Percentiles rank a stretch among this genome's conserved stretches.
Evolutionary conservation across 2,888 invertebrate species (phyloP).

Genomic region (Encarsia formosa): DNA sequence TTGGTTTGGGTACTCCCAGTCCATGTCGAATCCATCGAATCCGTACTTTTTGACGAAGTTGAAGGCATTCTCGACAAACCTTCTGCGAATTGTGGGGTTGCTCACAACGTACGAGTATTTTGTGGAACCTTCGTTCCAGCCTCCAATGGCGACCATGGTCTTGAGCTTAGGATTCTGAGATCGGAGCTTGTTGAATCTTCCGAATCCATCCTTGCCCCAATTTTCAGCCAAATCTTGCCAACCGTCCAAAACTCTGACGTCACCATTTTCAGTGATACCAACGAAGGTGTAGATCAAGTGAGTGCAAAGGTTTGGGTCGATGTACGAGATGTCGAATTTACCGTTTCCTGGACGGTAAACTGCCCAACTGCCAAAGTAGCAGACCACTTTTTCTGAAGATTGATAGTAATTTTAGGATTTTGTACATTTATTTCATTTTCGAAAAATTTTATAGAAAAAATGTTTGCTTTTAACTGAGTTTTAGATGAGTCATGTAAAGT

Average conservation of each 20-base stretch:
- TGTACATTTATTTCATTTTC: no score
- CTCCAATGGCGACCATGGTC: conserved; percentile 65
- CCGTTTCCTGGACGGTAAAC: conserved; percentile 64
- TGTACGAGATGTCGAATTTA: conserved; percentile 62
- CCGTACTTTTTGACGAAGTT: conserved; percentile 55
- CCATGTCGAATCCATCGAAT: conserved; percentile 70
- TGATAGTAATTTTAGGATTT: background rate
- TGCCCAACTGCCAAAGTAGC: conserved; percentile 77
- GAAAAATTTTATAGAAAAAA: no score
- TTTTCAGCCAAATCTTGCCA: conserved; percentile 61
- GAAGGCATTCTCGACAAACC: conserved; percentile 58
- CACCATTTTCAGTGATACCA: conserved; percentile 57
- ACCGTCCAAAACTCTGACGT: conserved; percentile 57
- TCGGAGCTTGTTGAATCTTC: conserved; percentile 57
- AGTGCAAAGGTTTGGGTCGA: conserved; percentile 68
- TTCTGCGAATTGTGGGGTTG: conserved; percentile 46
- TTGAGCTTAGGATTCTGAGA: conserved; percentile 54
- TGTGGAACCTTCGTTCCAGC: conserved; percentile 64
- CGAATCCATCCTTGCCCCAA: conserved; percentile 53
- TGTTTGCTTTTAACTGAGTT: no score
- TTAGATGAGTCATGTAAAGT: no score
- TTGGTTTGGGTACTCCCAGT: conserved; percentile 69
- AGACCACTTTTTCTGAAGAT: conserved; percentile 60
- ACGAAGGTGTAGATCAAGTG: conserved; percentile 73
- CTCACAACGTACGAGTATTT: conserved; percentile 62